Evolutionary conservation across 2,888 invertebrate species (phyloP), one percentile per base, ranked within the genome.

Genomic region (Drosophila cognata): DNA sequence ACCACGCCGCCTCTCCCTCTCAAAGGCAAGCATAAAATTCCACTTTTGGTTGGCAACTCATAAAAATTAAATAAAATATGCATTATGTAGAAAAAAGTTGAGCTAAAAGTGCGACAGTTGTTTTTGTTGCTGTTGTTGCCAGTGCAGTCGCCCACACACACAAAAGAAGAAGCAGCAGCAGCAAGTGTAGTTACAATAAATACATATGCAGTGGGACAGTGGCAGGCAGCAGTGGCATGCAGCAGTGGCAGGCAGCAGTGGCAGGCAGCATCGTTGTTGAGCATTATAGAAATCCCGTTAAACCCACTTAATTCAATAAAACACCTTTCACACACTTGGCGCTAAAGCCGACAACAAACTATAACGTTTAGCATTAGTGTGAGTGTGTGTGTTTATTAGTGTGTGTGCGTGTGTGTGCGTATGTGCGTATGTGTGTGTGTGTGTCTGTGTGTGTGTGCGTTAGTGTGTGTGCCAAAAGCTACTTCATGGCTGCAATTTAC

Each of bases 401-500:
- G 46, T 38, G 21, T 25, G n/a, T 50, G 61, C 21, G 21, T 57
- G 59, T 61, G 75, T 6, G 11, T 41, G 65, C 62, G 68, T 79
- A 62, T 50, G 53, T 46, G 46, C 59, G 68, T 68, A 63, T 71
- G 50, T 71, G 69, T 53, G 70, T 38, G 35, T 41, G 74, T 46
- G 53, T 55, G 46, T 41, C 46, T 57, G 53, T 60, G 56, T 31
- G 69, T 31, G 65, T 56, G 64, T 53, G 58, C 18, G 16, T 55
- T 59, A 60, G 70, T 81, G 69, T 52, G 60, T 71, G 65, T 76
- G 74, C 79, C 82, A 85, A 90, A 84, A 88, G 88, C 89, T 89
- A 88, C 90, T 88, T 90, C 88, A 88, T 83, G 73, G 77, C 89
- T 81, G 89, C 89, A 89, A 90, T 89, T 89, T 90, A 90, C 91